A percentile compares a stretch with the other conserved stretches of the same genome.
phyloP scores from a whole-genome alignment of 1,140 invertebrate genomes.

The Babylonia areolata region DNA sequence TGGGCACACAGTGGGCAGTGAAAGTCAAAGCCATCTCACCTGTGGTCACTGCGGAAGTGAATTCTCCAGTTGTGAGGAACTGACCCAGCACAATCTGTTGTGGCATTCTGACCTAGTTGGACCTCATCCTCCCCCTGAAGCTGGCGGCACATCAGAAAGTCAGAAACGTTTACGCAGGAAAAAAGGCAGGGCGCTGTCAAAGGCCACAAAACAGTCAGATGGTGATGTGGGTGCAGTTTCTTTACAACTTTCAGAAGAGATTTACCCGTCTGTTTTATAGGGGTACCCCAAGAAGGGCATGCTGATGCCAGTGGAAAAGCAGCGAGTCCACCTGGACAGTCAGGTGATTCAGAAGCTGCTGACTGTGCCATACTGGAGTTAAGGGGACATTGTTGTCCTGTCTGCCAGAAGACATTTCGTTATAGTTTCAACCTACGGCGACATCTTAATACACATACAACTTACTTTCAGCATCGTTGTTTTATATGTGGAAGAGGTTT shows the following conservation, averaged over 20 bases:
- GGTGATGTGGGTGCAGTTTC: not conserved
- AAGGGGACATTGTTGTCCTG: constrained; percentile 6
- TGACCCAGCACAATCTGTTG: not conserved
- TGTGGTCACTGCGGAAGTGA: not conserved
- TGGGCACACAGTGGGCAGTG: not conserved
- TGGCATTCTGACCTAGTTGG: not conserved
- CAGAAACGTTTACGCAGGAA: not conserved
- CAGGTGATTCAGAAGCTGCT: too few species aligned
- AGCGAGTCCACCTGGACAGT: not conserved
- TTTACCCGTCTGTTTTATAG: not conserved
- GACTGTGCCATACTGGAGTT: too few species aligned
- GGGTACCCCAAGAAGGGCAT: not conserved
- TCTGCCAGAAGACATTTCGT: constrained; percentile 20
- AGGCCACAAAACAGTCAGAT: not conserved
- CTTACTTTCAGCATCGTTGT: constrained; percentile 5
- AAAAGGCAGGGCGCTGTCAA: not conserved
- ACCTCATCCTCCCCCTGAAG: not conserved
- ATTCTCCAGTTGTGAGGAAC: constrained; percentile 6
- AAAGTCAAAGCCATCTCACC: not conserved
- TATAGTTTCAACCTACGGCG: constrained; percentile 25
- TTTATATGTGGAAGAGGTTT: constrained; percentile 21
- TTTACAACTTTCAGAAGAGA: not conserved
- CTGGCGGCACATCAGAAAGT: not conserved
- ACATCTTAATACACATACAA: constrained; percentile 29
- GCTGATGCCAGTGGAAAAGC: not conserved